A percentile compares a stretch with the other conserved stretches of the same genome.
Evolutionary conservation across 2,113 vertebrate genomes (phyloP).

Genomic region (Clinocottus analis): DNA sequence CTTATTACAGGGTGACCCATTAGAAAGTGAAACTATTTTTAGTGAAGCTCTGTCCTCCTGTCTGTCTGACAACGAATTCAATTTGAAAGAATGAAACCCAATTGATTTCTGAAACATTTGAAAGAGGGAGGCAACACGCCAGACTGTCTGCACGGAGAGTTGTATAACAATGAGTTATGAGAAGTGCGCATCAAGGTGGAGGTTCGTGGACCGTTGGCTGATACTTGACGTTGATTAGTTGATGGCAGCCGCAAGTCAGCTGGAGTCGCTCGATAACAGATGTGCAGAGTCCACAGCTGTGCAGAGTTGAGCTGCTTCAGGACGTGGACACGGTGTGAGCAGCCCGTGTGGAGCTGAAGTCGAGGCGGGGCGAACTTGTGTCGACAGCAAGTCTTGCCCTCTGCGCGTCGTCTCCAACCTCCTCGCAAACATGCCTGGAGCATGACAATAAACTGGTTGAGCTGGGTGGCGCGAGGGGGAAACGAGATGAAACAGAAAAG

Average conservation of each 20-base stretch:
- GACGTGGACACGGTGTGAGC: neutral
- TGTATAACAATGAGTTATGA: neutral
- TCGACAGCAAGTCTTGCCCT: slow-evolving; percentile 7
- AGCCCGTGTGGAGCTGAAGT: neutral
- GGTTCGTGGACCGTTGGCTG: neutral
- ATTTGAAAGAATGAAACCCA: neutral
- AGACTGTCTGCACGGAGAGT: too few species aligned
- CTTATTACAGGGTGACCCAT: neutral
- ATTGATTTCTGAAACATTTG: neutral
- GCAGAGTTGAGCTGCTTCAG: slow-evolving; percentile 16
- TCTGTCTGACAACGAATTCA: neutral
- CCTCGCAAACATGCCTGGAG: slow-evolving; percentile 67
- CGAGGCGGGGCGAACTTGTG: slow-evolving; percentile 62
- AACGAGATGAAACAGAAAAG: slow-evolving; percentile 18
- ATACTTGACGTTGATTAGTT: neutral
- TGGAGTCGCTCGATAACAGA: slow-evolving; percentile 14
- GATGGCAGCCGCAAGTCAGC: neutral
- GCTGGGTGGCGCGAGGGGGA: slow-evolving; percentile 27
- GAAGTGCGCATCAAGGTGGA: neutral
- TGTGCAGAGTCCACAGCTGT: slow-evolving; percentile 30
- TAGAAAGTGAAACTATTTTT: neutral
- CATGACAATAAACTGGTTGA: slow-evolving; percentile 77
- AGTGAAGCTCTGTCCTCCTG: neutral
- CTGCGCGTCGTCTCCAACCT: slow-evolving; percentile 7
- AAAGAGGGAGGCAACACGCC: neutral